Base-by-base conservation (phyloP, 35 echinoderm and acorn worm genomes). In the Apostichopus californicus region DNA sequence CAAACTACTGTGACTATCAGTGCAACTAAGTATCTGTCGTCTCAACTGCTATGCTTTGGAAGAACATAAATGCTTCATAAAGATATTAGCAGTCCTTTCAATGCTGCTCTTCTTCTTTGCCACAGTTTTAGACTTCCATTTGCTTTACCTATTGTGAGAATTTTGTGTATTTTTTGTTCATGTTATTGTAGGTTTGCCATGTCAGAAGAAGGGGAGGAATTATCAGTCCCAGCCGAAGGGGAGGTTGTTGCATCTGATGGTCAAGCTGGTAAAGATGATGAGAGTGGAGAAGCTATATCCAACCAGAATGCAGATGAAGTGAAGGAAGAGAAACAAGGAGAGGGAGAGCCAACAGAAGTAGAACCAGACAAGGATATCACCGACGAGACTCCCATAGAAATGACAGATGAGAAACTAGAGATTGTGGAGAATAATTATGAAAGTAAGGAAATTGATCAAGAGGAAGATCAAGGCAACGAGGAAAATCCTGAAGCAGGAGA, bases 261-360 rank as follows among this genome's bases (percentile, higher is more conserved):
- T 14, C 11, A 68, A 18, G 26, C 8, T 53, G 90, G 12, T 13
- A 57, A 15, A 56, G 75, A 53, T 91, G 77, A 22, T 78, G 90
- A 91, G 52, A 56, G 68, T 53, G 54, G 72, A 53, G 55, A 72
- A 65, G 54, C 21, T 46, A 0, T 5, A 22, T 7, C 14, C 3
- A 12, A 22, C 24, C 9, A 73, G 63, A 9, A 34, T 28, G 26
- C 14, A 57, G 55, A 18, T 22, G 90, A 78, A 57, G 5, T 25
- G 15, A 9, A 34, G 21, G 73, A 91, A 9, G 77, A 91, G 57
- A 79, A 56, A 18, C 54, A 91, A 56, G 53, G 52, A 79, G 57
- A 17, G 11, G 71, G 52, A 79, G 55, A 68, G 79, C 14, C 55
- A 56, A 54, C 46, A 91, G 53, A 78, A 56, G 73, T 78, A 26